Conservation (phyloP, 2,888 invertebrate species). For the Agrochola macilenta region DNA sequence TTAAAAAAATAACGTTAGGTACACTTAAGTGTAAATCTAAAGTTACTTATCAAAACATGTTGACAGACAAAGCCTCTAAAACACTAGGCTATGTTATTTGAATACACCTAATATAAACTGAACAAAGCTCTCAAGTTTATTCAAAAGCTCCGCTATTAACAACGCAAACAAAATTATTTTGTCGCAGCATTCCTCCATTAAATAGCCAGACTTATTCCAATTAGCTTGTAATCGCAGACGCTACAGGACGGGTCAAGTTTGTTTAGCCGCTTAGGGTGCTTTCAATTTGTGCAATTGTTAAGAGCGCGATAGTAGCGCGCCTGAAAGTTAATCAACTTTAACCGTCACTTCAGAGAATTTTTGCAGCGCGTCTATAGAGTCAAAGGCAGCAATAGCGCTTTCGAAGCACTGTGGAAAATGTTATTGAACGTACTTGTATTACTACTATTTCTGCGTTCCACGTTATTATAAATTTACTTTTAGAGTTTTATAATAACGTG, state of each 20-base stretch:
- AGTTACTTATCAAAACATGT: not conserved
- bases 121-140: constrained; percentile 46
- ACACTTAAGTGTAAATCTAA: constrained; percentile 1
- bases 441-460: too few relatives aligned
- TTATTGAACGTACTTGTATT: too few relatives aligned
- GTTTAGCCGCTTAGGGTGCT: constrained; percentile 33
- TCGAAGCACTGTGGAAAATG: not conserved
- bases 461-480: too few relatives aligned
- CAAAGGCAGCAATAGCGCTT: not conserved
- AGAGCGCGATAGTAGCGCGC: not conserved
- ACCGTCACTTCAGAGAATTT: constrained; percentile 4
- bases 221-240: constrained; percentile 56
- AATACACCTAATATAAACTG: constrained; percentile 32
- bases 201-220: constrained; percentile 58
- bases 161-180: constrained; percentile 51
- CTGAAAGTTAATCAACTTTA: constrained; percentile 1
- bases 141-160: constrained; percentile 56
- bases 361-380: not conserved
- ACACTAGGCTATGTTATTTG: constrained; percentile 38
- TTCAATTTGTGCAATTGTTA: constrained; percentile 39
- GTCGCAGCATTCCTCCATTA: constrained; percentile 43
- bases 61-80: constrained; percentile 3
- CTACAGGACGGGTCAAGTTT: constrained; percentile 43
- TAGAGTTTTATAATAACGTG: too few relatives aligned
- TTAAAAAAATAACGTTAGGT: not conserved